phyloP scores from a whole-genome alignment of 2,113 vertebrate genomes.

The Anguilla rostrata region DNA sequence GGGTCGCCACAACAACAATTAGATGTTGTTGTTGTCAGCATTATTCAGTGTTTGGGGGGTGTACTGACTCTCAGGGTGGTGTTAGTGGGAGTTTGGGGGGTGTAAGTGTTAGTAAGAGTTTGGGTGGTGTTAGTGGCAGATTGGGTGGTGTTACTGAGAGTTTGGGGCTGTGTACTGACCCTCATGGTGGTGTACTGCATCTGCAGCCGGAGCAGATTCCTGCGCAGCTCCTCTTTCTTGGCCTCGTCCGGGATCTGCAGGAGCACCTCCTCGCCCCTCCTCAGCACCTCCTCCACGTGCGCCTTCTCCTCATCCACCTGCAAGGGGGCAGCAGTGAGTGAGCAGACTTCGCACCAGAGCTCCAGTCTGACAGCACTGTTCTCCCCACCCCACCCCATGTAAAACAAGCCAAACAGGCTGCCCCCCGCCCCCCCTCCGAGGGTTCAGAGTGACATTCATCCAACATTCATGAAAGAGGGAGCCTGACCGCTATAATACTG shows the following conservation, averaged over 20 bases:
- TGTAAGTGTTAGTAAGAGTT: too few relatives aligned
- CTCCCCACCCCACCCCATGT: too few relatives aligned
- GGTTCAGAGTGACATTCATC: background rate
- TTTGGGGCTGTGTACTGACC: slow-evolving; percentile 53
- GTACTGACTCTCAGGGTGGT: too few relatives aligned
- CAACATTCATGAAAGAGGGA: background rate
- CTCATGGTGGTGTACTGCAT: slow-evolving; percentile 77
- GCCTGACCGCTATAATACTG: background rate
- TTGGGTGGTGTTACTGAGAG: too few relatives aligned
- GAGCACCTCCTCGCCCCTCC: slow-evolving; percentile 81
- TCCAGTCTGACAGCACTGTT: background rate
- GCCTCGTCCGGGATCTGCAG: slow-evolving; percentile 77
- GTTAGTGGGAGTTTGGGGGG: too few relatives aligned
- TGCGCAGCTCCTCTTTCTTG: slow-evolving; percentile 77
- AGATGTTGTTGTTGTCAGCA: too few relatives aligned
- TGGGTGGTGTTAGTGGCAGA: too few relatives aligned
- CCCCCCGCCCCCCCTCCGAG: too few relatives aligned
- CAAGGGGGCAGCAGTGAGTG: slow-evolving; percentile 33
- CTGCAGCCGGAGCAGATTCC: slow-evolving; percentile 80
- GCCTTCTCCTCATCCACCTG: slow-evolving; percentile 88
- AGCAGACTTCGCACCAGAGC: background rate
- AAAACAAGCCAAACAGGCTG: background rate
- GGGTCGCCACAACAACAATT: too few relatives aligned
- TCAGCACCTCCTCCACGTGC: slow-evolving; percentile 82
- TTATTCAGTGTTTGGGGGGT: too few relatives aligned